Evolutionary conservation across 2,113 vertebrate genomes (phyloP).

Genomic region (Anser brachyrhynchus): DNA sequence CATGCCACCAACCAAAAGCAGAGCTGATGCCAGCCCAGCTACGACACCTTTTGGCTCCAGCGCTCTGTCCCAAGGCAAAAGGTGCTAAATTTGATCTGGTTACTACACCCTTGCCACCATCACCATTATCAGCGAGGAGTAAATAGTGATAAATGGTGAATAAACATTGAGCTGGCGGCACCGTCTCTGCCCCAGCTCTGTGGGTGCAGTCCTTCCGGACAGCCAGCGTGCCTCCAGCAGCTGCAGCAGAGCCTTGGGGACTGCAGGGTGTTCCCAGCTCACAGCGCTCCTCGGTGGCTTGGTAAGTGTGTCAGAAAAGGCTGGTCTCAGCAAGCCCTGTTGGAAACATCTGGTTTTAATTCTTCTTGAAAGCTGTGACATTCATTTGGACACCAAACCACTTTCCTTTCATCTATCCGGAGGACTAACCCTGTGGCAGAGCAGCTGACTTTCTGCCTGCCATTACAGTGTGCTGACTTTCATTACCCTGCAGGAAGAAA

Average conservation of each 20-base stretch:
- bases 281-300: background rate
- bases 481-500: background rate
- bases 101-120: background rate
- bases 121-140: background rate
- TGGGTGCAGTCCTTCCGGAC: background rate
- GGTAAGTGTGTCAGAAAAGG: background rate
- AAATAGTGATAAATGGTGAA: background rate
- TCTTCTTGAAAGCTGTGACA: conserved; percentile 28
- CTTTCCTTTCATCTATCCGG: conserved; percentile 47
- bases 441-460: conserved; percentile 34
- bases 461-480: background rate
- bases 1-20: background rate
- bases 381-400: conserved; percentile 54
- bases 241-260: background rate
- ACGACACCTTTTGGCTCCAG: background rate
- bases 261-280: background rate
- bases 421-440: conserved; percentile 23
- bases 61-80: background rate
- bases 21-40: background rate
- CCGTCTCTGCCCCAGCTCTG: background rate
- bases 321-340: conserved; percentile 3
- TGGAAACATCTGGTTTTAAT: conserved; percentile 65
- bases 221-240: background rate
- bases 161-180: background rate
- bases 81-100: background rate